Base-by-base conservation (phyloP, 2,888 invertebrate species). In the Boloria selene region DNA sequence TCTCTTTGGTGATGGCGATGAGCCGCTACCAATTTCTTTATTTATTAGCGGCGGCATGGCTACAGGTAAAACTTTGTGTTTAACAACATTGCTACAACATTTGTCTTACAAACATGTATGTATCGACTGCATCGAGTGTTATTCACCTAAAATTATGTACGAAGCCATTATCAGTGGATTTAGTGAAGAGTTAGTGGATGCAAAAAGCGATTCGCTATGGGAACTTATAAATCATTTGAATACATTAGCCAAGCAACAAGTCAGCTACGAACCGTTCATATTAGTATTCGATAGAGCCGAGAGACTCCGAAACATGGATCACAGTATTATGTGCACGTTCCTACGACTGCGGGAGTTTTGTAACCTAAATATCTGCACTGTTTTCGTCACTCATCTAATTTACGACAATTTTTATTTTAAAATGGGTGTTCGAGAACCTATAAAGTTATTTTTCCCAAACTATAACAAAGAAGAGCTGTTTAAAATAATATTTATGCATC, bases 1-100 rank as follows among this genome's bases (percentile, higher is more conserved):
- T 77, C 83, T 93, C 61, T 82, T 94, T 17, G 94, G 93, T 1
- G 89, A 93, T 70, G 79, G 83, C 59, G 93, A 94, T 71, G 95
- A 95, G 80, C 93, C 94, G 18, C 90, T 95, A 79, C 95, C 95
- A 18, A 90, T 94, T 73, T 93, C 94, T 72, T 86, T 98, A 75
- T 97, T 96, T 88, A 76, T 97, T 62, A 95, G 95, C 82, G 98
- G 98, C n/a, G 95, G 95, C 81, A 94, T 96, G 73, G 95, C 96
- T 13, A 96, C 96, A 22, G 98, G 97, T 38, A 98, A 98, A 92
- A 94, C 95, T n/a, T 83, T 95, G 17, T 93, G 97, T 65, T 82
- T 96, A 4, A 92, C 92, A 61, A 88, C 93, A 13, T 85, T 96
- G 13, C 83, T 98, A 4, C 79, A 90, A 49, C 84, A 90, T 76